Base-by-base conservation (phyloP, 1,140 invertebrate genomes). In the Musca domestica region DNA sequence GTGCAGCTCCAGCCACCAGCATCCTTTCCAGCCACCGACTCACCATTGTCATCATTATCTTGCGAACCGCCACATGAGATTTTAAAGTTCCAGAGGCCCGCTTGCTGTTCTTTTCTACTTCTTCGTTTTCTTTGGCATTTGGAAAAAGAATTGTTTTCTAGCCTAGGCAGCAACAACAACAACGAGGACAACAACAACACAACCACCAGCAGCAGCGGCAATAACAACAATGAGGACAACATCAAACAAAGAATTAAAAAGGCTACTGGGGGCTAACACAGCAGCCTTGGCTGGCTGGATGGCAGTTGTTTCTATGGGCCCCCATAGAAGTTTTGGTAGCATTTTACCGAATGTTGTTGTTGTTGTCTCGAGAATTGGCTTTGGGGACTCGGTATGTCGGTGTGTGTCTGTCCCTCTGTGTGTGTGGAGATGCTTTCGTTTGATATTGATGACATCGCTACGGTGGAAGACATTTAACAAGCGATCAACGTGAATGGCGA, bases 401-500 rank as follows among this genome's bases (percentile, higher is more conserved):
- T 41, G 34, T 41, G 34, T 41, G 25, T 61, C 17, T n/a, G 6
- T 58, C 12, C 19, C 30, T 58, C n/a, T 34, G 2, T 30, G 3
- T 6, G 25, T 17, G 27, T 61, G 12, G 25, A 61, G 56, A 61
- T 61, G 56, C 56, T 61, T 61, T 61, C 56, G 56, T 64, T 49
- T 66, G 65, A 66, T 66, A 66, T 66, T 66, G 65, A 66, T 54
- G 65, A 66, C 65, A 66, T 66, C n/a, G 48, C 65, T 49, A 66
- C 27, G 56, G 56, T 61, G 20, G 56, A 30, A 54, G 65, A 66
- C 65, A 66, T 52, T 66, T 66, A 66, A 66, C 65, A 66, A 66
- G 48, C 23, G 65, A 66, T 66, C 65, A 66, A 66, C 65, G 65
- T 66, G 65, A 66, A 66, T 66, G 65, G 65, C 65, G 65, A 66